Evolutionary conservation across 2,113 vertebrate species (phyloP), one percentile per base, ranked within the genome.

Genomic region (Spea bombifrons): DNA sequence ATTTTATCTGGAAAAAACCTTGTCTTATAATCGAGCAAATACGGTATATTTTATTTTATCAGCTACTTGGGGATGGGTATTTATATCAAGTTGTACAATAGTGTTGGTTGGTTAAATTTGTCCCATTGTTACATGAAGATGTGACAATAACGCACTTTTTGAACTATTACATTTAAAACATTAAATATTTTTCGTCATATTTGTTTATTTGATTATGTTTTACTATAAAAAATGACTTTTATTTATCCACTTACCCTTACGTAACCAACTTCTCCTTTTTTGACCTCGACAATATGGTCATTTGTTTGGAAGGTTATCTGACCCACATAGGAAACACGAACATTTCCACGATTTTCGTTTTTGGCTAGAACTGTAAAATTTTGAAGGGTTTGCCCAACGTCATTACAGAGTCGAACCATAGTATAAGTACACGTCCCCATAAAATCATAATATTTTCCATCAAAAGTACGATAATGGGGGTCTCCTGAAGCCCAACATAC

Each of bases 391-490:
- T 13, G 6, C 7, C 7, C 49, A 12, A 66, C 64, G 16, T 59
- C 50, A 59, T 44, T 52, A 12, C 45, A 73, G 15, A 80, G 50
- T 61, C 88, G 88, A 55, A 91, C 90, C 78, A 93, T 81, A 0
- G 88, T 91, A 87, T 96, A 96, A 7, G 92, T 90, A 80, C 95
- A 96, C 0, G 94, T 94, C 49, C 94, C 95, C 94, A 96, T 95
- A 86, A 95, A 94, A 80, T 86, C 89, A 30, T 88, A 94, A 82
- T 72, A 90, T 45, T 80, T 90, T 50, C 90, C 90, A 17, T 96
- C 95, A 61, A 95, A 96, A 0, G 93, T 95, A 76, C 81, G 89
- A 76, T 95, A 95, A 68, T 96, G 95, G 5, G 94, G 94, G 83
- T 96, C 94, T 47, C 95, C 94, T 15, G 89, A 91, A n/a, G 93